Conservation (phyloP, 2,888 invertebrate species). For the Oxycera nigricornis region DNA sequence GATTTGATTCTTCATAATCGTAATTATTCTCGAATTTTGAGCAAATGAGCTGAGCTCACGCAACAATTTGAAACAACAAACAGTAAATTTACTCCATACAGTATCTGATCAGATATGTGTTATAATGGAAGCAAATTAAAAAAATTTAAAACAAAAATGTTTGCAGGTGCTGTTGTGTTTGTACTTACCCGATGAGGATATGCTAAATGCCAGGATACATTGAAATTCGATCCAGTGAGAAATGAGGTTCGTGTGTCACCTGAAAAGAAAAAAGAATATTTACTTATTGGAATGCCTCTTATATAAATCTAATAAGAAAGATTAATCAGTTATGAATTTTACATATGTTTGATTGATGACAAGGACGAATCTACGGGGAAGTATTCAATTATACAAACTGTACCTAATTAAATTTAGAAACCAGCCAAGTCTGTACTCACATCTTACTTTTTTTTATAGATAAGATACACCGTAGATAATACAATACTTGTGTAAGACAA, state of each 20-base stretch:
- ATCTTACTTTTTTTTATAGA: too few relatives aligned
- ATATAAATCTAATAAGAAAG: not conserved
- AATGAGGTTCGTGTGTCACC: conserved; percentile 81
- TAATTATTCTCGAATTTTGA: too few relatives aligned
- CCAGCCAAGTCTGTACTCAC: too few relatives aligned
- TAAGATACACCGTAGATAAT: too few relatives aligned
- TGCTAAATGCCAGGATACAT: conserved; percentile 92
- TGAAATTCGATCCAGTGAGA: conserved; percentile 81
- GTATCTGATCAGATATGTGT: not conserved
- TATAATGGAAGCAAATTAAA: not conserved
- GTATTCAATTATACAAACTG: too few relatives aligned
- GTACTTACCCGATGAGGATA: conserved; percentile 87
- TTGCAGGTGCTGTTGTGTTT: not conserved
- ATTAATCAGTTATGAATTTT: not conserved
- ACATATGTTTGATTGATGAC: too few relatives aligned
- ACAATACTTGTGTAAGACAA: too few relatives aligned
- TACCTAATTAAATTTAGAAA: too few relatives aligned
- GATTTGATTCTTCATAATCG: too few relatives aligned
- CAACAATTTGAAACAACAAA: not conserved
- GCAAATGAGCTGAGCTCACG: too few relatives aligned
- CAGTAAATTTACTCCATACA: not conserved
- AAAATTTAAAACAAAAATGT: not conserved
- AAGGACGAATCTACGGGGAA: too few relatives aligned
- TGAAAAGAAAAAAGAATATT: conserved; percentile 63
- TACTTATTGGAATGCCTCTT: not conserved